These are phyloP conservation scores for Amiota communis DNA, from an alignment of 2,888 invertebrate species.

Conservation along the genomic window DNA sequence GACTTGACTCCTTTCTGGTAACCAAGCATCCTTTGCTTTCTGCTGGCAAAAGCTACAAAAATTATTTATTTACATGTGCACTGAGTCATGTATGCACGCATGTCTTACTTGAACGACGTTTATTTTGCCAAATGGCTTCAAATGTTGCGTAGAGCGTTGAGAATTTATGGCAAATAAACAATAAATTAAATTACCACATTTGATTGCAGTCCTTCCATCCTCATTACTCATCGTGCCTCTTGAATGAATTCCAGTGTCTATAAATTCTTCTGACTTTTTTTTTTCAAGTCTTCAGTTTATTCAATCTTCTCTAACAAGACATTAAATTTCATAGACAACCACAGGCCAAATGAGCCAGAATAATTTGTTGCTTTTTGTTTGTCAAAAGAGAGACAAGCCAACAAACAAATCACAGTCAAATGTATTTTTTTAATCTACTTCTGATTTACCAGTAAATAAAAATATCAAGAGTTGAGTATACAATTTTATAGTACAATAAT, in stretches of 20 bases:
- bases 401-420: constrained; percentile 6
- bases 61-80: constrained; percentile 59
- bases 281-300: constrained; percentile 59
- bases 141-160: background rate
- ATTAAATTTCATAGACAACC: constrained; percentile 48
- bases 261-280: constrained; percentile 40
- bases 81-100: constrained; percentile 21
- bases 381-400: background rate
- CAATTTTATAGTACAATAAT: too few species aligned
- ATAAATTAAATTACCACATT: constrained; percentile 69
- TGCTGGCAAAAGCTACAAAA: constrained; percentile 38
- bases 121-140: background rate
- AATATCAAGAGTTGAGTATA: background rate
- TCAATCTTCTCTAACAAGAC: constrained; percentile 40
- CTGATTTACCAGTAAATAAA: too few species aligned
- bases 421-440: background rate
- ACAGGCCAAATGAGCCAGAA: background rate
- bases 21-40: constrained; percentile 33
- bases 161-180: constrained; percentile 61
- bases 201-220: constrained; percentile 49
- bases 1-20: constrained; percentile 2
- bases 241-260: constrained; percentile 18
- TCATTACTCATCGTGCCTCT: constrained; percentile 8
- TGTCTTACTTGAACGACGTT: constrained; percentile 25
- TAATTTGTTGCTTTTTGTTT: background rate